Evolutionary conservation across 2,797 vertebrate species (phyloP).

Genomic region (Sarcoramphus papa): DNA sequence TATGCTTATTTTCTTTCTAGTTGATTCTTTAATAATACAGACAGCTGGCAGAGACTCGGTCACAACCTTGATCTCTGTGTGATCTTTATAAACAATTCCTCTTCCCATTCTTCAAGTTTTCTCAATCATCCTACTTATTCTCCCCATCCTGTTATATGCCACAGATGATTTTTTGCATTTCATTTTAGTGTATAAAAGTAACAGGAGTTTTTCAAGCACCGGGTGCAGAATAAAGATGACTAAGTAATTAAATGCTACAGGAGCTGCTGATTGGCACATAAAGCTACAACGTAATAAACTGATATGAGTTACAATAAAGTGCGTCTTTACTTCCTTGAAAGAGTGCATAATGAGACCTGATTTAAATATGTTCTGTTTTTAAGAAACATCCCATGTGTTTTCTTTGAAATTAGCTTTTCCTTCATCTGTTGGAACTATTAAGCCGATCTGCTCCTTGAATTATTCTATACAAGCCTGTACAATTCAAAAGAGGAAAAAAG

Average conservation of each 20-base stretch:
- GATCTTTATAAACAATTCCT: not conserved
- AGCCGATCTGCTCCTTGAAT: not conserved
- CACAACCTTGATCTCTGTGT: not conserved
- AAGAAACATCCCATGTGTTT: constrained; percentile 61
- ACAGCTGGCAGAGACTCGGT: not conserved
- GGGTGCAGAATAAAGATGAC: constrained; percentile 42
- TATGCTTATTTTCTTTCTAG: not conserved
- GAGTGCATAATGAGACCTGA: constrained; percentile 46
- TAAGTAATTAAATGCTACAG: constrained; percentile 55
- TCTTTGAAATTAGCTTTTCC: constrained; percentile 60
- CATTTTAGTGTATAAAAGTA: constrained; percentile 40
- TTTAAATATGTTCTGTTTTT: constrained; percentile 60
- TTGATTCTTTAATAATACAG: not conserved
- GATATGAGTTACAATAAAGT: not conserved
- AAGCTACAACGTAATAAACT: constrained; percentile 37
- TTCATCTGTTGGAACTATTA: constrained; percentile 27
- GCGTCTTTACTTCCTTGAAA: constrained; percentile 14
- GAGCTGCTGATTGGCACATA: constrained; percentile 56
- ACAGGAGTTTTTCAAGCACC: constrained; percentile 26
- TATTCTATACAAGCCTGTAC: not conserved
- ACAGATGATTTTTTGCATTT: not conserved
- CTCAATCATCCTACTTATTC: not conserved
- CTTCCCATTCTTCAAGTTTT: not conserved
- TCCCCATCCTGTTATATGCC: not conserved
- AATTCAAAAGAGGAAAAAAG: not conserved